These are phyloP conservation scores for Mastacembelus armatus DNA, from an alignment of 2,797 vertebrate genomes.

Conservation along the genomic window DNA sequence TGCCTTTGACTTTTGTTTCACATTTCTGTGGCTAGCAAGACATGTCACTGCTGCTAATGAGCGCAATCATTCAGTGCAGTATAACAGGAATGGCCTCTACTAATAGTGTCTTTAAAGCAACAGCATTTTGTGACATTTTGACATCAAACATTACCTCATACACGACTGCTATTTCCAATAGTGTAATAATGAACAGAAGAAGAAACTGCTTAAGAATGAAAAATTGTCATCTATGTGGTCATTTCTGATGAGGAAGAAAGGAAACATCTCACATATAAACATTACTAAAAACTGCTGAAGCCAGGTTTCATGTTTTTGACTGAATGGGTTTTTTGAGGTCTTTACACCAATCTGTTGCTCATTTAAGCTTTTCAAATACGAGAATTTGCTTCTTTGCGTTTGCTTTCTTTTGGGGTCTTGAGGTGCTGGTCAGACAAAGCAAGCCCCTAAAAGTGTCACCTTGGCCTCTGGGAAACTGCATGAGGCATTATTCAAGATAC, in stretches of 20 bases:
- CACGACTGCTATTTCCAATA: background rate
- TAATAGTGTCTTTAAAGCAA: constrained; percentile 21
- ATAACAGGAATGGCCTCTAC: constrained; percentile 30
- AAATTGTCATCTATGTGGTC: background rate
- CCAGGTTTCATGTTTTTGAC: too few relatives aligned
- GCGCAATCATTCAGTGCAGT: constrained; percentile 28
- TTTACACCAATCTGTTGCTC: too few relatives aligned
- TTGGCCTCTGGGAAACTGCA: background rate
- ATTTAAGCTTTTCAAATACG: background rate
- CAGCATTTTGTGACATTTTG: constrained; percentile 7
- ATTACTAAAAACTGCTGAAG: background rate
- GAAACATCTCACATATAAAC: background rate
- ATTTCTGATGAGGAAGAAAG: background rate
- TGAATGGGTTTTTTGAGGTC: too few relatives aligned
- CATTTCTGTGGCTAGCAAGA: constrained; percentile 25
- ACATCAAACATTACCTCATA: constrained; percentile 8
- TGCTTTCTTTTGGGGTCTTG: background rate
- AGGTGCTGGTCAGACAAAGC: background rate
- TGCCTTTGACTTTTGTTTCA: constrained; percentile 24
- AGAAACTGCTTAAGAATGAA: too few relatives aligned
- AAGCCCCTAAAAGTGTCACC: background rate
- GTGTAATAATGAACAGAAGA: too few relatives aligned
- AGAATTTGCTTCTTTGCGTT: background rate
- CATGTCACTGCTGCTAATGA: constrained; percentile 32
- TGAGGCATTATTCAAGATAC: background rate